These are phyloP conservation scores for Tenthredo distinguenda DNA, from an alignment of 2,888 invertebrate species.

Conservation along the genomic window DNA sequence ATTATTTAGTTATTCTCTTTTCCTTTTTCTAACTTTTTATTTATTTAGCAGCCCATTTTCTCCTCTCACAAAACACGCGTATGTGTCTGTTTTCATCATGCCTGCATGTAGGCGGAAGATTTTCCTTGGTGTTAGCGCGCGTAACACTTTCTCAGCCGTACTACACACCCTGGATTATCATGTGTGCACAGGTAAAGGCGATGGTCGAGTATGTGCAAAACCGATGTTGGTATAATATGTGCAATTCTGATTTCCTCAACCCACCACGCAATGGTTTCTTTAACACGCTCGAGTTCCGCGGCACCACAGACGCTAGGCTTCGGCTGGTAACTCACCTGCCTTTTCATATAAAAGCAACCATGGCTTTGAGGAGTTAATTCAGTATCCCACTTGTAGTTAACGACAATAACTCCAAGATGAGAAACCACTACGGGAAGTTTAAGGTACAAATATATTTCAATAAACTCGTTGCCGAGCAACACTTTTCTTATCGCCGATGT, in stretches of 20 bases:
- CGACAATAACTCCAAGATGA: not conserved
- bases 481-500: too few species aligned
- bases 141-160: not conserved
- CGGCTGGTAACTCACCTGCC: slow-evolving; percentile 59
- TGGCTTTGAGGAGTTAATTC: not conserved
- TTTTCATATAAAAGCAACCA: slow-evolving; percentile 73
- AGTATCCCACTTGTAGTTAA: slow-evolving; percentile 1
- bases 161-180: not conserved
- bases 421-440: slow-evolving; percentile 22
- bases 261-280: slow-evolving; percentile 56
- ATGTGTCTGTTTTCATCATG: not conserved
- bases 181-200: not conserved
- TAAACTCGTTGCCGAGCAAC: too few species aligned
- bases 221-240: not conserved
- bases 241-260: slow-evolving; percentile 45
- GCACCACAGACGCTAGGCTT: slow-evolving; percentile 21
- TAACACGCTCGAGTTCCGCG: slow-evolving; percentile 60
- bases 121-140: not conserved
- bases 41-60: not conserved
- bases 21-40: not conserved
- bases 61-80: not conserved
- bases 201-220: not conserved
- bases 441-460: not conserved
- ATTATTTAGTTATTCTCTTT: slow-evolving; percentile 31
- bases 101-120: not conserved